Conservation (phyloP, 2,888 invertebrate genomes). For the Synanthedon formicaeformis region DNA sequence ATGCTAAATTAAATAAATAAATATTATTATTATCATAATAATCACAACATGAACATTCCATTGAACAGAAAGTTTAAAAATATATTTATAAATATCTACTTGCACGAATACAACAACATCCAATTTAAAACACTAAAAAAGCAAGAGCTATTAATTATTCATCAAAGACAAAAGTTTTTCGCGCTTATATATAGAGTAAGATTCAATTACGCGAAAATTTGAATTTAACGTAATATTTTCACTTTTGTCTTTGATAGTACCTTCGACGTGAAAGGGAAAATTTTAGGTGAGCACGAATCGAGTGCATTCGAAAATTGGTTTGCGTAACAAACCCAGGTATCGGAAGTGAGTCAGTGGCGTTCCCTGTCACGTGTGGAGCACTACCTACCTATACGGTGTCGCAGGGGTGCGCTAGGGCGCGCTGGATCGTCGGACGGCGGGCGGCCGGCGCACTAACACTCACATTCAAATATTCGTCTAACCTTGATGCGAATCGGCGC, state of each 20-base stretch:
- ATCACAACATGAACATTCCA: too few species aligned
- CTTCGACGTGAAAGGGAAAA: background rate
- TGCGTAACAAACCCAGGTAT: slow-evolving; percentile 16
- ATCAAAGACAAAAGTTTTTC: too few species aligned
- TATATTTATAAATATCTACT: too few species aligned
- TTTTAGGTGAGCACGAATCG: background rate
- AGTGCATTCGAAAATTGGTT: background rate
- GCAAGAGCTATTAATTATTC: too few species aligned
- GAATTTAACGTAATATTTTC: too few species aligned
- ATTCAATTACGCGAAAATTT: too few species aligned
- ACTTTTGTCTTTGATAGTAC: background rate
- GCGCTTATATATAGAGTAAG: too few species aligned
- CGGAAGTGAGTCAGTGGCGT: slow-evolving; percentile 43
- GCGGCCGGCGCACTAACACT: slow-evolving; percentile 55
- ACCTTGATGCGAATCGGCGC: slow-evolving; percentile 70
- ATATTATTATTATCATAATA: too few species aligned
- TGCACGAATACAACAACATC: too few species aligned
- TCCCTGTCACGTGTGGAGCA: slow-evolving; percentile 41
- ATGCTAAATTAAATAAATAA: too few species aligned
- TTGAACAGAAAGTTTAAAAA: too few species aligned
- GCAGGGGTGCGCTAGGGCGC: slow-evolving; percentile 45
- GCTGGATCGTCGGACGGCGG: slow-evolving; percentile 25
- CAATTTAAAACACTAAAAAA: too few species aligned
- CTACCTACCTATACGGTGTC: slow-evolving; percentile 46
- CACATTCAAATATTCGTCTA: slow-evolving; percentile 67